These are phyloP conservation scores for Embiotoca jacksoni DNA, from an alignment of 2,113 vertebrate genomes.

Conservation along the genomic window DNA sequence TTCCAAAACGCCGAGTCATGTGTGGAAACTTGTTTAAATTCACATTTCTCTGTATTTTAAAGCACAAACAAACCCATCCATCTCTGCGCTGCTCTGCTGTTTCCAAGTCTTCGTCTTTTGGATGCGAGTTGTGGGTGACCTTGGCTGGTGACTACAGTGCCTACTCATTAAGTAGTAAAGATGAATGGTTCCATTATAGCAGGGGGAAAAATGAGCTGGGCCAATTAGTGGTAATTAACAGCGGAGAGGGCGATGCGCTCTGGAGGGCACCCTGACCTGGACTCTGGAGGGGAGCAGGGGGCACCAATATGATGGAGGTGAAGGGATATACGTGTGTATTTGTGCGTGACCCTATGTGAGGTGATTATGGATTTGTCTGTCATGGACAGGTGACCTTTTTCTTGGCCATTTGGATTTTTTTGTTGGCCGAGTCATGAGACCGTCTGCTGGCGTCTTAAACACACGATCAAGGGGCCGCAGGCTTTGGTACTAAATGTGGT, in stretches of 20 bases:
- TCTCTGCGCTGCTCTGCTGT: slow-evolving; percentile 30
- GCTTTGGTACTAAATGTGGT: too few species aligned
- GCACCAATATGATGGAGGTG: slow-evolving; percentile 26
- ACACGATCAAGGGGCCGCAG: too few species aligned
- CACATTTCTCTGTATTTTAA: slow-evolving; percentile 36
- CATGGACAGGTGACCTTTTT: not conserved
- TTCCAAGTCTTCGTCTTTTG: slow-evolving; percentile 59
- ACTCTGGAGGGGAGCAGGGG: slow-evolving; percentile 45
- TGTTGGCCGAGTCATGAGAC: too few species aligned
- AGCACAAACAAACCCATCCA: slow-evolving; percentile 23
- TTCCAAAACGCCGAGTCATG: slow-evolving; percentile 58
- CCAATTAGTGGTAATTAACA: slow-evolving; percentile 87
- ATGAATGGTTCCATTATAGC: slow-evolving; percentile 86
- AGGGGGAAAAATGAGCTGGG: slow-evolving; percentile 69
- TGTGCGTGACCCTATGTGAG: not conserved
- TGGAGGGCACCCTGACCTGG: slow-evolving; percentile 78
- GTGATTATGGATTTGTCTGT: not conserved
- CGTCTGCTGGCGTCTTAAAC: too few species aligned
- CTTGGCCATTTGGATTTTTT: not conserved
- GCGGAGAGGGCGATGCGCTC: slow-evolving; percentile 69
- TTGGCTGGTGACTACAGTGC: slow-evolving; percentile 80
- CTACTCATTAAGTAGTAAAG: slow-evolving; percentile 86
- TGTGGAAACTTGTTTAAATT: slow-evolving; percentile 52
- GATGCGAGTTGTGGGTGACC: slow-evolving; percentile 74
- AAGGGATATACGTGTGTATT: slow-evolving; percentile 27